Percentiles rank a stretch among this genome's conserved stretches.
Evolutionary conservation across 2,888 invertebrate genomes (phyloP).

Genomic region (Pristionchus japonicus): DNA sequence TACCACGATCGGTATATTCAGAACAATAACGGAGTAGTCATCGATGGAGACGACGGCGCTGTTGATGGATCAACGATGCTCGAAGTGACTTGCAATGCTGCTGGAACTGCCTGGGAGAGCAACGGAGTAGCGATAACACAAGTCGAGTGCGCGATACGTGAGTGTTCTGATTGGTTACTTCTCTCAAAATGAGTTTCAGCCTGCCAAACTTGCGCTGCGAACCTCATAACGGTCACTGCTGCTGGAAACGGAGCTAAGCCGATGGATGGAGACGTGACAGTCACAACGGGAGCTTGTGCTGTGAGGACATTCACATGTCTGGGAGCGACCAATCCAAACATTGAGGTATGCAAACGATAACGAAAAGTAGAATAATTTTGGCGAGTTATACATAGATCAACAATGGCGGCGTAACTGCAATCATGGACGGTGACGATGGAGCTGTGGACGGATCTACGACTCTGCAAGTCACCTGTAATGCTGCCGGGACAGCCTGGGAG

Average conservation of each 20-base stretch:
- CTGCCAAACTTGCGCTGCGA: background rate
- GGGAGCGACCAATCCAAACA: background rate
- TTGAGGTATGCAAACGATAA: background rate
- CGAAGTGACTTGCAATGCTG: background rate
- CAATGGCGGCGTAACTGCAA: background rate
- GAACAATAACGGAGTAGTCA: background rate
- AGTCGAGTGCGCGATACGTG: background rate
- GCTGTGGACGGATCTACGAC: background rate
- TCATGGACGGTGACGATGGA: background rate
- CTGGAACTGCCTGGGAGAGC: background rate
- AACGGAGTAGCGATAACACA: background rate
- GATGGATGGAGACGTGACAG: background rate
- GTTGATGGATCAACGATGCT: background rate
- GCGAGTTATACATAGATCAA: background rate
- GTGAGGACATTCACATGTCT: background rate
- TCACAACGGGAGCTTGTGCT: background rate
- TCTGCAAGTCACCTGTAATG: background rate
- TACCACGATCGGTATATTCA: background rate
- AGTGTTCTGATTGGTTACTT: background rate
- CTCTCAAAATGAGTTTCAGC: background rate
- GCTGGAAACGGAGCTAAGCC: background rate
- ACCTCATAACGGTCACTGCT: background rate
- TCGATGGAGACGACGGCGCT: background rate
- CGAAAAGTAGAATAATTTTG: too few relatives aligned
- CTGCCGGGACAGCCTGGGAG: background rate